Percentiles rank a stretch among this genome's conserved stretches.
These are phyloP conservation scores for Caenorhabditis briggsae DNA, from an alignment of 1,140 invertebrate species.

Conservation along the genomic window DNA sequence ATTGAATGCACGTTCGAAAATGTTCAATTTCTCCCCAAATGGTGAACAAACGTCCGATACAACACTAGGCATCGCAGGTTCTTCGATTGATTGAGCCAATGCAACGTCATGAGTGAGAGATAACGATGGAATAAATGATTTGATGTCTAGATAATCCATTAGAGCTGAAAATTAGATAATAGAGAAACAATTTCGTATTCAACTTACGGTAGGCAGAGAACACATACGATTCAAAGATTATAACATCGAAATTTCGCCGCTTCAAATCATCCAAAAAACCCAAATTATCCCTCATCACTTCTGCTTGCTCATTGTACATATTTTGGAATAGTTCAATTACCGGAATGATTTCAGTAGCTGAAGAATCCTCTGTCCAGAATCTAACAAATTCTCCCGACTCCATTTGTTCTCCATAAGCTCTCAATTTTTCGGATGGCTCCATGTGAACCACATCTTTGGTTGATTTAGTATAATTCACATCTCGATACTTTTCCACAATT, in stretches of 20 bases:
- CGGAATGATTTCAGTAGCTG: constrained; percentile 7
- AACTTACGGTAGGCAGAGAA: constrained; percentile 20
- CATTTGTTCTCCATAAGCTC: not conserved
- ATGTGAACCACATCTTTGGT: constrained; percentile 15
- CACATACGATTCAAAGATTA: not conserved
- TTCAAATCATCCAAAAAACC: not conserved
- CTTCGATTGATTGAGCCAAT: constrained; percentile 2
- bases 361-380: constrained; percentile 16
- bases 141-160: constrained; percentile 47
- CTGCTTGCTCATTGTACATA: constrained; percentile 12
- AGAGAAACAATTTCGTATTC: not conserved
- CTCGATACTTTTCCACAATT: constrained; percentile 24
- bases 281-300: constrained; percentile 6
- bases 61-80: constrained; percentile 40
- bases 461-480: constrained; percentile 9
- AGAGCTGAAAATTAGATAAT: not conserved
- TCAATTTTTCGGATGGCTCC: constrained; percentile 4
- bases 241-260: constrained; percentile 20
- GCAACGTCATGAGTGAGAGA: constrained; percentile 6
- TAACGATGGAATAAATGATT: constrained; percentile 15
- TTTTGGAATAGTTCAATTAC: not conserved
- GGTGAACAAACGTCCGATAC: not conserved
- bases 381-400: constrained; percentile 19
- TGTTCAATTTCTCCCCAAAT: constrained; percentile 15
- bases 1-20: constrained; percentile 11